Evolutionary conservation across 2,113 vertebrate genomes (phyloP).

Genomic region (Reinhardtius hippoglossoides): DNA sequence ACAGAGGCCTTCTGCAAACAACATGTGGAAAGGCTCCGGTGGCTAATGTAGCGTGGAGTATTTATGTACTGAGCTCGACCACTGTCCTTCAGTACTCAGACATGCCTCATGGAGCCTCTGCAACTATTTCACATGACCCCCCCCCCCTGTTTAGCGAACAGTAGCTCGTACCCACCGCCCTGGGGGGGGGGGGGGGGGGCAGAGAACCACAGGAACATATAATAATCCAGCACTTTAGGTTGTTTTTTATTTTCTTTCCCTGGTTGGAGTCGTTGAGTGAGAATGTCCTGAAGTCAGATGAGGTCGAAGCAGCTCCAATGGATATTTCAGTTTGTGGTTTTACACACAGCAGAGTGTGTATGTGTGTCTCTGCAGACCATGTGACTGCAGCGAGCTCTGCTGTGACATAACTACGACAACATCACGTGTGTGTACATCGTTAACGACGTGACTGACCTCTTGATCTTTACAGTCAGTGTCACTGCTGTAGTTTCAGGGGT

Average conservation of each 20-base stretch:
- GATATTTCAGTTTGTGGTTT: slow-evolving; percentile 3
- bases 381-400: too few relatives aligned
- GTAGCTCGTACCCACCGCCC: slow-evolving; percentile 71
- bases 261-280: slow-evolving; percentile 17
- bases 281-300: slow-evolving; percentile 12
- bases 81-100: slow-evolving; percentile 68
- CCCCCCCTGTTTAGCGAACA: slow-evolving; percentile 68
- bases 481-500: too few relatives aligned
- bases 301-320: not conserved
- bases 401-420: too few relatives aligned
- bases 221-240: slow-evolving; percentile 4
- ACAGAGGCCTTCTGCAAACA: slow-evolving; percentile 79
- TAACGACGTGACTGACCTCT: too few relatives aligned
- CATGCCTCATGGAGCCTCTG: slow-evolving; percentile 13
- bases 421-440: too few relatives aligned
- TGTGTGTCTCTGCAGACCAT: too few relatives aligned
- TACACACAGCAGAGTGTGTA: not conserved
- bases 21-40: slow-evolving; percentile 82
- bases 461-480: too few relatives aligned
- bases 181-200: slow-evolving; percentile 37
- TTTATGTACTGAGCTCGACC: slow-evolving; percentile 79
- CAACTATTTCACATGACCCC: not conserved
- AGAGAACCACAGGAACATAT: slow-evolving; percentile 36
- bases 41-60: slow-evolving; percentile 81
- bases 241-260: too few relatives aligned